Conservation (phyloP, 2,113 vertebrate species). For the Menidia beryllina region DNA sequence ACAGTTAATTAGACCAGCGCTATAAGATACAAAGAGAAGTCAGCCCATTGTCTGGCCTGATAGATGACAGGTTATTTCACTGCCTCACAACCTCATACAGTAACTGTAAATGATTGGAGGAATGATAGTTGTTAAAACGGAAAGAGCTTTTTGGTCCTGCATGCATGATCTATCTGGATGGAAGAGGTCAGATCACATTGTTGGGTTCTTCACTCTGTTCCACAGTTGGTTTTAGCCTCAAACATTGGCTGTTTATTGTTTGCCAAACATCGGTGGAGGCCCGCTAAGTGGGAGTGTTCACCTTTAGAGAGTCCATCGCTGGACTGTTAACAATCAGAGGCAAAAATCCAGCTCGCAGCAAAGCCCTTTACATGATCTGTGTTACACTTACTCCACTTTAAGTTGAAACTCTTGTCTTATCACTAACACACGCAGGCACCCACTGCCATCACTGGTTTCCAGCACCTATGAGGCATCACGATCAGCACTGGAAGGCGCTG, state of each 20-base stretch:
- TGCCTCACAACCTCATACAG: constrained; percentile 49
- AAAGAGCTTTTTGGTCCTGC: constrained; percentile 57
- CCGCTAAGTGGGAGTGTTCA: constrained; percentile 10
- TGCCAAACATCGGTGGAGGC: constrained; percentile 4
- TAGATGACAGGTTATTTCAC: constrained; percentile 59
- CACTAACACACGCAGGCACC: neutral
- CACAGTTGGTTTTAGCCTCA: constrained; percentile 25
- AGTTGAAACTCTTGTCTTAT: constrained; percentile 8
- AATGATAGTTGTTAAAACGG: constrained; percentile 57
- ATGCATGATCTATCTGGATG: constrained; percentile 55
- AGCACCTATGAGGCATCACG: neutral
- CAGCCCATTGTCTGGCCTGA: constrained; percentile 50
- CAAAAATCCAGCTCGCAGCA: constrained; percentile 11
- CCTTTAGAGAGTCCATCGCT: constrained; percentile 4
- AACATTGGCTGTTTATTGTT: constrained; percentile 19
- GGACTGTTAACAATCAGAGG: neutral
- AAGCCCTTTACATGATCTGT: neutral
- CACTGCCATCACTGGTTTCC: constrained; percentile 11
- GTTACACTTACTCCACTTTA: neutral
- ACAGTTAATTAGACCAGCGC: constrained; percentile 63
- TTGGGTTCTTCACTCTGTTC: constrained; percentile 35
- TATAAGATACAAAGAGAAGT: constrained; percentile 62
- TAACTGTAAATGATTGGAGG: constrained; percentile 58
- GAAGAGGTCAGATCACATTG: constrained; percentile 32
- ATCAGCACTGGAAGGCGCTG: constrained; percentile 9